phyloP scores from a whole-genome alignment of 2,113 vertebrate genomes.

The Taurulus bubalis region DNA sequence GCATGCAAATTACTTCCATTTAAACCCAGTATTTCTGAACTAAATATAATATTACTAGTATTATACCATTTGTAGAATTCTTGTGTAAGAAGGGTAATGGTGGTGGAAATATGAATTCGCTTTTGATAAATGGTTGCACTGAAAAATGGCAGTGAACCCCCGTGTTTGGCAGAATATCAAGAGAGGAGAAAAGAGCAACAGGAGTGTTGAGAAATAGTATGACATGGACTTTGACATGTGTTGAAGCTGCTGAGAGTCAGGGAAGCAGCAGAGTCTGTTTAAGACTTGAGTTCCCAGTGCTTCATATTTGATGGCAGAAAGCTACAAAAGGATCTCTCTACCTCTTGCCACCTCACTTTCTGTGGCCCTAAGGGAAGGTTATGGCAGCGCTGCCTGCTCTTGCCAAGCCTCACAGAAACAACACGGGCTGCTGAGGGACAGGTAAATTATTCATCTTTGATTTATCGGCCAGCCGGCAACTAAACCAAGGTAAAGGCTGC shows the following conservation, averaged over 20 bases:
- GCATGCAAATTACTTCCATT: neutral
- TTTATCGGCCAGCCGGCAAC: constrained; percentile 55
- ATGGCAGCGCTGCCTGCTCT: constrained; percentile 48
- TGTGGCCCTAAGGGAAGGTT: constrained; percentile 54
- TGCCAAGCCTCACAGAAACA: constrained; percentile 66
- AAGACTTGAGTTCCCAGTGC: neutral
- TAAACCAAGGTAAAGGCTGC: constrained; percentile 32
- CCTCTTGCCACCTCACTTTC: constrained; percentile 38
- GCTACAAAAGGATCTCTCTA: constrained; percentile 17
- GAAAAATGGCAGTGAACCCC: neutral
- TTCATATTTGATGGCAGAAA: constrained; percentile 42
- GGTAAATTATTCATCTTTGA: constrained; percentile 77
- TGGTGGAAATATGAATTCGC: neutral
- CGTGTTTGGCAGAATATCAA: neutral
- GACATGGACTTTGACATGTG: constrained; percentile 23
- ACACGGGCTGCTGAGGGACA: constrained; percentile 66
- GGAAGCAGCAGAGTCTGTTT: constrained; percentile 1
- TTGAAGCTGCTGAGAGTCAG: neutral
- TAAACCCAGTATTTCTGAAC: too few relatives aligned
- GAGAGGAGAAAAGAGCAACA: constrained; percentile 6
- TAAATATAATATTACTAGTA: too few relatives aligned
- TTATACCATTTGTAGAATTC: too few relatives aligned
- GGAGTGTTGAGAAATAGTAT: neutral
- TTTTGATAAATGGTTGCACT: constrained; percentile 12
- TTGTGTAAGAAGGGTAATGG: neutral